Evolutionary conservation across 1,140 invertebrate species (phyloP).

Genomic region (Copidosoma floridanum): DNA sequence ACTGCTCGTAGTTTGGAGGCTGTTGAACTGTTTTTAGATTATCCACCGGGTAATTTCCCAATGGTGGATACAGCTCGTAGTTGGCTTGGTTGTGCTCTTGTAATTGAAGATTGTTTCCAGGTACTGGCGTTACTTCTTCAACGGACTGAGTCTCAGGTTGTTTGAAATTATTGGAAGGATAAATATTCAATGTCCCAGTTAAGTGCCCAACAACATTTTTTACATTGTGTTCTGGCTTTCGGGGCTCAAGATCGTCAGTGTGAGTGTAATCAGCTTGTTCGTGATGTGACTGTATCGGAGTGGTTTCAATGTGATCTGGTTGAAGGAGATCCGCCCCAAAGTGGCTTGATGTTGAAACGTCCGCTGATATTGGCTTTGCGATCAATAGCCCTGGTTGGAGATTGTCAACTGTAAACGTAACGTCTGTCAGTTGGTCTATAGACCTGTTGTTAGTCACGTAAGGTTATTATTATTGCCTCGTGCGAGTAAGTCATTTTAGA

Average conservation of each 20-base stretch:
- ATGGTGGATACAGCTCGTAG: conserved; percentile 12
- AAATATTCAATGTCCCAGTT: background rate
- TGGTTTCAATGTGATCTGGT: background rate
- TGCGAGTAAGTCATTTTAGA: background rate
- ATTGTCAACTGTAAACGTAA: conserved; percentile 48
- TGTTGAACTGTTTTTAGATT: background rate
- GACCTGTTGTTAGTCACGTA: background rate
- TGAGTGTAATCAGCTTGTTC: background rate
- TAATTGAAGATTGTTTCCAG: background rate
- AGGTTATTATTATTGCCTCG: background rate
- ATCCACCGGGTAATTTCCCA: background rate
- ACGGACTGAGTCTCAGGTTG: background rate
- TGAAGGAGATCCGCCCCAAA: background rate
- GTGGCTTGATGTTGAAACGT: background rate
- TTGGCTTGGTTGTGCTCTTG: conserved; percentile 5
- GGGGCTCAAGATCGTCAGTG: background rate
- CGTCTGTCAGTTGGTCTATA: conserved; percentile 39
- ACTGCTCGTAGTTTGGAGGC: background rate
- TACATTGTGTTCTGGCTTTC: background rate
- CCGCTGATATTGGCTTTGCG: conserved; percentile 26
- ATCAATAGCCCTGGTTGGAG: conserved; percentile 36
- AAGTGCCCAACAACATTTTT: background rate
- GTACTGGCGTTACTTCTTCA: background rate
- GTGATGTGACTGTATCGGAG: background rate
- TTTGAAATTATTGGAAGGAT: background rate